phyloP scores from a whole-genome alignment of 2,113 vertebrate genomes.

The Chaetorhynchus papuensis region DNA sequence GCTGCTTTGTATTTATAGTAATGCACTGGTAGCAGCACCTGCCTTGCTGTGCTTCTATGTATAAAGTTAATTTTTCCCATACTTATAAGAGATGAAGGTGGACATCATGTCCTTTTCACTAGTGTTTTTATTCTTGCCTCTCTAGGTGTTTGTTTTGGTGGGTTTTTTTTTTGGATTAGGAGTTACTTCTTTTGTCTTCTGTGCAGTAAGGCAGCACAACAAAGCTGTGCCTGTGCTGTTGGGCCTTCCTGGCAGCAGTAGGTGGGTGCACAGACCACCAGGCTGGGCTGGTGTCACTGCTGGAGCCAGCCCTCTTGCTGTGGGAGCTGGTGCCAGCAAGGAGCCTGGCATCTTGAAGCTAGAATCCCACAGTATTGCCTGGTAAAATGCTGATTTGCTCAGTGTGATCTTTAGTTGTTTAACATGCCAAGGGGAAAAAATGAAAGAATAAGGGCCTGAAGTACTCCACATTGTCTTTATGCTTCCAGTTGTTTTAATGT shows the following conservation, averaged over 20 bases:
- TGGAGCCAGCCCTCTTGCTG: background rate
- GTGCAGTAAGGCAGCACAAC: background rate
- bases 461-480: background rate
- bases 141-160: background rate
- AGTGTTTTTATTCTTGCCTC: background rate
- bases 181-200: background rate
- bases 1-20: background rate
- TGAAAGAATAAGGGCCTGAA: background rate
- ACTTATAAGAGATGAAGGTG: background rate
- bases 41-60: background rate
- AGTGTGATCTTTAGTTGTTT: slow-evolving; percentile 3
- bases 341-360: background rate
- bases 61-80: background rate
- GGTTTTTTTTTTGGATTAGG: background rate
- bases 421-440: background rate
- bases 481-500: slow-evolving; percentile 21
- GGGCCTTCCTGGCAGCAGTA: background rate
- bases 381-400: background rate
- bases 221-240: background rate
- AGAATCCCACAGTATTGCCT: background rate
- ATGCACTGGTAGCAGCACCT: background rate
- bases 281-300: background rate
- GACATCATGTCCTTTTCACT: background rate
- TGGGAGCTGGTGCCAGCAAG: background rate
- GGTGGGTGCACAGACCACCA: background rate